phyloP scores from a whole-genome alignment of 2,888 invertebrate genomes.

The Pristionchus arcanus region DNA sequence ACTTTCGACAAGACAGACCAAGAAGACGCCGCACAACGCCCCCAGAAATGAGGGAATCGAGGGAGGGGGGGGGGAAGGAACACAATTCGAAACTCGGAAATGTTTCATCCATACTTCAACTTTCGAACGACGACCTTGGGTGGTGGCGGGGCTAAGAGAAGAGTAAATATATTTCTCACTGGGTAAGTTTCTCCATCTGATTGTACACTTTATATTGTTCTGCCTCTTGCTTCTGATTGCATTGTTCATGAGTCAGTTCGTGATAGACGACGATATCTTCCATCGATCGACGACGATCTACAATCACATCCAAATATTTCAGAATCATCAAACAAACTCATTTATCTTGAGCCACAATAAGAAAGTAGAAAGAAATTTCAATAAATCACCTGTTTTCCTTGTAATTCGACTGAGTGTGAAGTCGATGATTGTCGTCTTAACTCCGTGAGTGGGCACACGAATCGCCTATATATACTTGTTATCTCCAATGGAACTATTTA shows the following conservation, averaged over 20 bases:
- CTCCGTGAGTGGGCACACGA: not conserved
- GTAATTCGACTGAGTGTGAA: conserved; percentile 13
- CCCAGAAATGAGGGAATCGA: too few species aligned
- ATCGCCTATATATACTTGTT: not conserved
- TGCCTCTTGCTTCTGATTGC: not conserved
- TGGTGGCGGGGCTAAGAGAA: too few species aligned
- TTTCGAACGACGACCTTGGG: too few species aligned
- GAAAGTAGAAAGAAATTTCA: not conserved
- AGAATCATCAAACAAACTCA: not conserved
- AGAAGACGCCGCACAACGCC: too few species aligned
- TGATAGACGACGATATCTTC: not conserved
- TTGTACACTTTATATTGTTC: conserved; percentile 2
- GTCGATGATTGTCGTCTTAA: conserved; percentile 9
- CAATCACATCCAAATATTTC: not conserved
- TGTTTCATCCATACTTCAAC: too few species aligned
- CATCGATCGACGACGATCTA: not conserved
- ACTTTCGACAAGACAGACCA: too few species aligned
- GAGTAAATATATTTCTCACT: not conserved
- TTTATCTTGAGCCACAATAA: not conserved
- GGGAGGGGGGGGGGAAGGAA: too few species aligned
- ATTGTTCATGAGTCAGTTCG: not conserved
- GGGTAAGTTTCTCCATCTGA: not conserved
- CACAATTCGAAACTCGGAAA: too few species aligned
- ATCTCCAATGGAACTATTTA: not conserved
- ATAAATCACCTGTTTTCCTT: not conserved